Evolutionary conservation across 2,888 invertebrate species (phyloP), one percentile per base, ranked within the genome.

Genomic region (Falcaria lacertinaria): DNA sequence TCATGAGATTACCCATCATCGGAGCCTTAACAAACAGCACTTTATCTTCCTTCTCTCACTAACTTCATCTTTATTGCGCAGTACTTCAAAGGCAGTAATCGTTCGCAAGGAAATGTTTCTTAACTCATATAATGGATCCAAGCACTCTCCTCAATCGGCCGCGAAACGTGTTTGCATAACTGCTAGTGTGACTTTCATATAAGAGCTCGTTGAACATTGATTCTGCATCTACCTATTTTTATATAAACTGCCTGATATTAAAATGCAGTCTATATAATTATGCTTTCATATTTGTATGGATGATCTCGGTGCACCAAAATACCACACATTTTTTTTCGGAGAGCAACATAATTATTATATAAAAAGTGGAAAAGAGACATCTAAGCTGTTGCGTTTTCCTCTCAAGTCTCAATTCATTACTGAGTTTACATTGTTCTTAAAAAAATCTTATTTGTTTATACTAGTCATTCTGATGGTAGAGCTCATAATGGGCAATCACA

Each of bases 101-200:
- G 70, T 51, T 52, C 57, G 70, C 52, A 62, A 70, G 52, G 57
- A 52, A 64, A 60, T 78, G 76, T 79, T 81, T 79, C 76, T 70
- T 72, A 73, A 71, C 67, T 69, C 73, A 75, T 64, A 77, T 83
- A 86, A 83, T 86, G 81, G 78, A 82, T 73, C 69, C 62, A 68
- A 75, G 74, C 77, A 83, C 84, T 85, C 76, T 74, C 76, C 80
- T 78, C 78, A 78, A 81, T 80, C 78, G 78, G 71, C 71, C 73
- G 74, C 67, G 70, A 72, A 83, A 84, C 83, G 73, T 80, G 83
- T 84, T 83, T 81, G 75, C 69, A 75, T 82, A 82, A 81, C 83
- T 70, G 70, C 76, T 77, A 72, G 75, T 79, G 69, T 76, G 75
- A 82, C 81, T 85, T 83, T 83, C 82, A 82, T 80, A 78, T 77